Evolutionary conservation across 2,888 invertebrate species (phyloP).

Genomic region (Ectobius pallidus): DNA sequence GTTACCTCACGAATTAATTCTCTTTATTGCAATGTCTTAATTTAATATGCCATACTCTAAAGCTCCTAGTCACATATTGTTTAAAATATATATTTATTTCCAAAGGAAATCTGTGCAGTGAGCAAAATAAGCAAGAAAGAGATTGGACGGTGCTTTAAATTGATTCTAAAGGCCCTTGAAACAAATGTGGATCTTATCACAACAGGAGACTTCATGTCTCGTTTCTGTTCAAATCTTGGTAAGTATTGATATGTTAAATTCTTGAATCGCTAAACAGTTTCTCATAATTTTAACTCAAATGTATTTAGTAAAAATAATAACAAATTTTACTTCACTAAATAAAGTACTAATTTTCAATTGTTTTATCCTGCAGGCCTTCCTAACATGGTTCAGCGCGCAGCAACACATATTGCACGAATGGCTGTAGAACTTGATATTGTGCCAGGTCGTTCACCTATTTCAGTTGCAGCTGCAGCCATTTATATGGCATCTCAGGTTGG

Average conservation of each 20-base stretch:
- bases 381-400: conserved; percentile 88
- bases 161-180: conserved; percentile 94
- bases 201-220: conserved; percentile 98
- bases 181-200: conserved; percentile 98
- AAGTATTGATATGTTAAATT: conserved; percentile 32
- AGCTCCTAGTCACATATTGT: too few species aligned
- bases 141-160: conserved; percentile 96
- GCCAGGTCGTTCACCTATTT: conserved; percentile 96
- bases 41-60: too few species aligned
- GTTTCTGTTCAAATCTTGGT: conserved; percentile 94
- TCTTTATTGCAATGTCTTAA: too few species aligned
- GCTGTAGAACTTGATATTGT: conserved; percentile 97
- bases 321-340: too few species aligned
- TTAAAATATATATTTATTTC: conserved; percentile 42
- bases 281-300: not conserved
- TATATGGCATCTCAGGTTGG: conserved; percentile 96
- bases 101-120: conserved; percentile 94
- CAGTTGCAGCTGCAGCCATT: conserved; percentile 98
- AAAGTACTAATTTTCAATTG: not conserved
- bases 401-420: conserved; percentile 94
- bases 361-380: conserved; percentile 63
- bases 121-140: conserved; percentile 99
- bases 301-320: not conserved
- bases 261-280: not conserved
- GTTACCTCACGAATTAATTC: too few species aligned